A percentile compares a stretch with the other conserved stretches of the same genome.
phyloP scores from a whole-genome alignment of 2,113 vertebrate genomes.

The Panurus biarmicus region DNA sequence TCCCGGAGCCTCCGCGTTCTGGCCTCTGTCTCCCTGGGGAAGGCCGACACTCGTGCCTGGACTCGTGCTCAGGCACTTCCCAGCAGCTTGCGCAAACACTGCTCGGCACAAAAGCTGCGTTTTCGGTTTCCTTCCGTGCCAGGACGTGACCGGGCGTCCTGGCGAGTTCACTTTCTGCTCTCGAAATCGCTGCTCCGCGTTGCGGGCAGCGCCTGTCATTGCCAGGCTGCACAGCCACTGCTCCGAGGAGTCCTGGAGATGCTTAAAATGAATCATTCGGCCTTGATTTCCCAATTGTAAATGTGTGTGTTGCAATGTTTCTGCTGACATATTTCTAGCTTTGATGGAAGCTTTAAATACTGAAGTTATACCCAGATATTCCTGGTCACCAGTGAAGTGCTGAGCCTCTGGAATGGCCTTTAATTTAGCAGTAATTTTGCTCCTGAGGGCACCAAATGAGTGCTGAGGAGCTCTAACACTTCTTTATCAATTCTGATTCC shows the following conservation, averaged over 20 bases:
- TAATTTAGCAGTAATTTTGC: background rate
- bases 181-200: background rate
- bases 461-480: background rate
- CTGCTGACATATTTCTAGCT: background rate
- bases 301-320: background rate
- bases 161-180: background rate
- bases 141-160: background rate
- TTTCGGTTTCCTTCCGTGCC: background rate
- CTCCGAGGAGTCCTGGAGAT: background rate
- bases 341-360: background rate
- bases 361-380: background rate
- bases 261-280: background rate
- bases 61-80: background rate
- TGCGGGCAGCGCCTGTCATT: background rate
- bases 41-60: fast-evolving
- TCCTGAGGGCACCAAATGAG: background rate
- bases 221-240: background rate
- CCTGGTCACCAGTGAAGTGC: background rate
- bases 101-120: background rate
- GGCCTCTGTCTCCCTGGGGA: background rate
- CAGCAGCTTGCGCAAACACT: background rate
- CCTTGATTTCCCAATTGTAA: background rate
- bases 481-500: background rate
- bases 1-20: background rate
- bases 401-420: background rate